Base-by-base conservation (phyloP, 2,888 invertebrate genomes). In the Euplexia lucipara region DNA sequence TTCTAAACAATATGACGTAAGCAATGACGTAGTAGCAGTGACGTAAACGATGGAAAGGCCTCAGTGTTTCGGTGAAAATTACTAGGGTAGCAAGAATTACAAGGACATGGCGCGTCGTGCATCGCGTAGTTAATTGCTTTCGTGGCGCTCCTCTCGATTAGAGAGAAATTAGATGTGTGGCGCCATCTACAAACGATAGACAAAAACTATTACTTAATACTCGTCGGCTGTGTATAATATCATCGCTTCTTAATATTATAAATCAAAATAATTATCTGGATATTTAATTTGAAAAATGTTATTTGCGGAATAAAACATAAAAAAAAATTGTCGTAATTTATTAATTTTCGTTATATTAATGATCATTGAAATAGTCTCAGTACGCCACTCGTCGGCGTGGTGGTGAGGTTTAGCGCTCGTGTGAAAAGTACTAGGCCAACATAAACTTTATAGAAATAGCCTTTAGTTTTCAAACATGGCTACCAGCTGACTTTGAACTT, bases 51-150 rank as follows among this genome's bases (percentile, higher is more conserved):
- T 5, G 41, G 45, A n/a, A 58, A 61, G 68, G 58, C 51, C 65
- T 59, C 64, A 58, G 37, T 42, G 18, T 14, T 48, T 22, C 39
- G 39, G 35, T 34, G 41, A 18, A 75, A 62, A 48, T 32, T 66
- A 44, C 69, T 34, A 57, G 70, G 58, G 14, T 3, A 58, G 34
- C 64, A 70, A 35, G 26, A 16, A 1, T 12, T n/a, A 9, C n/a
- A 4, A 51, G 37, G 26, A 37, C 12, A 12, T 37, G 14, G 5
- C 10, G n/a, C 3, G 0, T 44, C 9, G 18, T 1, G 10, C 10
- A 3, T 14, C 10, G 14, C 4, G 12, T 20, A 8, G 14, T 32
- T 14, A 22, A 14, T 9, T 2, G 9, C 6, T 35, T 18, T 12
- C n/a, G n/a, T 35, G 18, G n/a, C 6, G 47, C 16, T 32, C n/a